Evolutionary conservation across 2,113 vertebrate species (phyloP).

Genomic region (Halichoeres trimaculatus): DNA sequence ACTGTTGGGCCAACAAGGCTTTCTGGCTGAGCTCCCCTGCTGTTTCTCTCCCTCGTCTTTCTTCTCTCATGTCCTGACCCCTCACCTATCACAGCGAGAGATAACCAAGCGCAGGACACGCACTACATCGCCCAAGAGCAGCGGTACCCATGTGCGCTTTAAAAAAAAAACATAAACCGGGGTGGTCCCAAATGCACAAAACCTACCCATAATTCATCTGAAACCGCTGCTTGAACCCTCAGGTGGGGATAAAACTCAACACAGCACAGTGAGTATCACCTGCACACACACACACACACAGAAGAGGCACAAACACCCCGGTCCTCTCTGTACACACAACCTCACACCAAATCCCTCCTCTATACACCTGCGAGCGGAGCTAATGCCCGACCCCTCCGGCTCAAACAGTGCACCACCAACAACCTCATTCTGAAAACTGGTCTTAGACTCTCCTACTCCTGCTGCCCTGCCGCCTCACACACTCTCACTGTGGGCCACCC

Average conservation of each 20-base stretch:
- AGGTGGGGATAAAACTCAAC: constrained; percentile 27
- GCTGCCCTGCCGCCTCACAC: constrained; percentile 11
- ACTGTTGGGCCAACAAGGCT: constrained; percentile 25
- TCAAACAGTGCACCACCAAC: constrained; percentile 38
- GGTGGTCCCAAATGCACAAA: constrained; percentile 13
- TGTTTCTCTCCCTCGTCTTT: constrained; percentile 32
- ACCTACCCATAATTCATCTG: constrained; percentile 28
- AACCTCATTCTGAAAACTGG: constrained; percentile 41
- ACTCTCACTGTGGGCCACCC: constrained; percentile 41
- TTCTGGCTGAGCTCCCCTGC: constrained; percentile 36
- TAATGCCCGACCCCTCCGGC: constrained; percentile 41
- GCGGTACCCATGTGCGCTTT: neutral
- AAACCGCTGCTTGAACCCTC: constrained; percentile 30
- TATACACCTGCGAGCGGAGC: constrained; percentile 20
- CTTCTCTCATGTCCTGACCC: constrained; percentile 49
- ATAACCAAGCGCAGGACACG: constrained; percentile 20
- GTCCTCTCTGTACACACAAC: constrained; percentile 9
- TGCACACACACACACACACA: constrained; percentile 23
- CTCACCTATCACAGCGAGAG: constrained; percentile 48
- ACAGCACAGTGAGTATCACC: constrained; percentile 17
- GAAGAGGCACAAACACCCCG: constrained; percentile 12
- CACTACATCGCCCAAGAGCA: neutral
- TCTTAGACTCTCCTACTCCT: constrained; percentile 37
- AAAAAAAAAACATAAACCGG: neutral
- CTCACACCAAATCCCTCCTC: constrained; percentile 13